A percentile compares a stretch with the other conserved stretches of the same genome.
Conservation (phyloP, 2,797 vertebrate genomes). For the Cottoperca gobio region DNA sequence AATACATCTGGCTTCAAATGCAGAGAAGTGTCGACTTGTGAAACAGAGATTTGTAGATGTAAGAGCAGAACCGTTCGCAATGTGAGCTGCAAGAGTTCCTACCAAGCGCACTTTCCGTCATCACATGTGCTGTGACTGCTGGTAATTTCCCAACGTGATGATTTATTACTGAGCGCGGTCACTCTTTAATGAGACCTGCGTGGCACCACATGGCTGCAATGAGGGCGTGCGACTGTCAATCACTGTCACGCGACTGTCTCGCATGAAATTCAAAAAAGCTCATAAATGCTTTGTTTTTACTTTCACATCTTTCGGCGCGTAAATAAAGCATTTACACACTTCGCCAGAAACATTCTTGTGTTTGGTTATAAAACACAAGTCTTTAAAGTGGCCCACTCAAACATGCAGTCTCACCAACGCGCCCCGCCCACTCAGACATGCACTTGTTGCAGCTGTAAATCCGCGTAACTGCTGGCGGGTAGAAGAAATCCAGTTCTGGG, state of each 20-base stretch:
- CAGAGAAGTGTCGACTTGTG: constrained; percentile 20
- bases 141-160: constrained; percentile 55
- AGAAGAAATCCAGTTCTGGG: constrained; percentile 35
- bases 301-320: constrained; percentile 58
- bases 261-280: constrained; percentile 21
- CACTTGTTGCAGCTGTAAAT: constrained; percentile 76
- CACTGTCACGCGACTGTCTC: constrained; percentile 24
- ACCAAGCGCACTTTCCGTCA: constrained; percentile 45
- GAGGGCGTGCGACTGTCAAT: constrained; percentile 51
- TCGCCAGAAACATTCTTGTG: constrained; percentile 65
- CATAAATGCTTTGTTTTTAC: constrained; percentile 52
- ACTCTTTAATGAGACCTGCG: constrained; percentile 46
- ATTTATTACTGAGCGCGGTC: constrained; percentile 54
- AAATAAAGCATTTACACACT: constrained; percentile 63
- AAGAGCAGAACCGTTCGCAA: constrained; percentile 24
- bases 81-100: constrained; percentile 24
- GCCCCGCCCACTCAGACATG: constrained; percentile 81
- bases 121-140: constrained; percentile 35
- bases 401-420: constrained; percentile 62
- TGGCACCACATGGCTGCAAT: constrained; percentile 59
- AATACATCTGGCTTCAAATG: constrained; percentile 25
- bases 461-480: constrained; percentile 28
- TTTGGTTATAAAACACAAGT: constrained; percentile 58
- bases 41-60: constrained; percentile 40
- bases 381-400: constrained; percentile 71